Evolutionary conservation across 2,113 vertebrate species (phyloP).

Genomic region (human (Homo sapiens)): DNA sequence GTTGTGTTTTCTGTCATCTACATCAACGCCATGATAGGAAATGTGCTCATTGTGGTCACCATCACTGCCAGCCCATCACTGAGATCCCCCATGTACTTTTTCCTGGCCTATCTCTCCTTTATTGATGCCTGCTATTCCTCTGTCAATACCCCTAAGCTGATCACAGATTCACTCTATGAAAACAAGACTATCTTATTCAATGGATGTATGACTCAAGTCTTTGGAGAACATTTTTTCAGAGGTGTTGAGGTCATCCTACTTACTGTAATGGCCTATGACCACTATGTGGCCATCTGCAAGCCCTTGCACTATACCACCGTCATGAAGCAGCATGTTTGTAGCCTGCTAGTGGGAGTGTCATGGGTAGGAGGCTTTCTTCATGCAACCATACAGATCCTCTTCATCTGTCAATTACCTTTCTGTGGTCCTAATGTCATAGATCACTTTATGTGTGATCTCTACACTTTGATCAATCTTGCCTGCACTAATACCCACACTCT

Average conservation of each 20-base stretch:
- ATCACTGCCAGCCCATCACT: slow-evolving; percentile 37
- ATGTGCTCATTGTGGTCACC: slow-evolving; percentile 70
- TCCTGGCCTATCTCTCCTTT: slow-evolving; percentile 76
- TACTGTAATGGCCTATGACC: slow-evolving; percentile 76
- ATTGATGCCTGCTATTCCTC: slow-evolving; percentile 75
- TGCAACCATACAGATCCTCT: slow-evolving; percentile 70
- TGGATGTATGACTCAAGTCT: not conserved
- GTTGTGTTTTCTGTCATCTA: slow-evolving; percentile 73
- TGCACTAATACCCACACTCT: not conserved
- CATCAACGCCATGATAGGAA: slow-evolving; percentile 63
- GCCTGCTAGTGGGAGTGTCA: not conserved
- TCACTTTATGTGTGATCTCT: slow-evolving; percentile 79
- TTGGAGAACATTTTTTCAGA: slow-evolving; percentile 66
- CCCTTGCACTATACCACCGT: slow-evolving; percentile 69
- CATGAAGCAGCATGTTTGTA: slow-evolving; percentile 40
- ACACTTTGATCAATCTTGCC: slow-evolving; percentile 66
- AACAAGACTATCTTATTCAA: slow-evolving; percentile 65
- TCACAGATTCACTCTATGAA: slow-evolving; percentile 64
- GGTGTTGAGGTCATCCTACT: slow-evolving; percentile 75
- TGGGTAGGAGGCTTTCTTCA: slow-evolving; percentile 75
- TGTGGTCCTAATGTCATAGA: slow-evolving; percentile 75
- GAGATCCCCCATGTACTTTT: slow-evolving; percentile 78
- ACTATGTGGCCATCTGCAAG: slow-evolving; percentile 74
- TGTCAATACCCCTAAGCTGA: slow-evolving; percentile 72
- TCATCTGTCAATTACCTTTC: slow-evolving; percentile 65